Conservation (phyloP, 2,113 vertebrate species). For the Cyanistes caeruleus region DNA sequence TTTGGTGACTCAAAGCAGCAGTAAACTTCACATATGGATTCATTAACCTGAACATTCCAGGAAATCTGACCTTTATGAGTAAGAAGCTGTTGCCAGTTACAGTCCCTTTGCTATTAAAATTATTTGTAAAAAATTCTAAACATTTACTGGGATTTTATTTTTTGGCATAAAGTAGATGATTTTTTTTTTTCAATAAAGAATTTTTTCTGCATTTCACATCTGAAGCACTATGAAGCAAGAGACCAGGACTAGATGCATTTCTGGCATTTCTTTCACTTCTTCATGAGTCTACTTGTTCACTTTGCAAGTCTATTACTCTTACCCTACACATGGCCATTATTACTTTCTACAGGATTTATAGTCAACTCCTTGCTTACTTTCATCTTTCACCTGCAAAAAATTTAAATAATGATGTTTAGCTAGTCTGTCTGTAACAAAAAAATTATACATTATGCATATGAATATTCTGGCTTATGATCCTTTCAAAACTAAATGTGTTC, state of each 20-base stretch:
- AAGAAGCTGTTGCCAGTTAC: not conserved
- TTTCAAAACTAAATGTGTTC: not conserved
- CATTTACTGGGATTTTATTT: not conserved
- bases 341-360: not conserved
- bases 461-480: not conserved
- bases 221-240: not conserved
- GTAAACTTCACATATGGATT: not conserved
- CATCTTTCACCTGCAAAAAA: not conserved
- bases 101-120: not conserved
- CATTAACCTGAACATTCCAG: not conserved
- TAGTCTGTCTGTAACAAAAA: not conserved
- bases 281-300: not conserved
- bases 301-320: not conserved
- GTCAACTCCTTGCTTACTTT: not conserved
- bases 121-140: not conserved
- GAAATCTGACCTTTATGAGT: not conserved
- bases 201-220: not conserved
- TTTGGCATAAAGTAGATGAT: not conserved
- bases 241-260: not conserved
- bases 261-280: not conserved
- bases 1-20: not conserved
- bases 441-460: no score
- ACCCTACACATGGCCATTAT: not conserved
- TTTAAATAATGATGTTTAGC: not conserved
- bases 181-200: not conserved